phyloP scores from a whole-genome alignment of 2,888 invertebrate species.

The Epinotia ramella region DNA sequence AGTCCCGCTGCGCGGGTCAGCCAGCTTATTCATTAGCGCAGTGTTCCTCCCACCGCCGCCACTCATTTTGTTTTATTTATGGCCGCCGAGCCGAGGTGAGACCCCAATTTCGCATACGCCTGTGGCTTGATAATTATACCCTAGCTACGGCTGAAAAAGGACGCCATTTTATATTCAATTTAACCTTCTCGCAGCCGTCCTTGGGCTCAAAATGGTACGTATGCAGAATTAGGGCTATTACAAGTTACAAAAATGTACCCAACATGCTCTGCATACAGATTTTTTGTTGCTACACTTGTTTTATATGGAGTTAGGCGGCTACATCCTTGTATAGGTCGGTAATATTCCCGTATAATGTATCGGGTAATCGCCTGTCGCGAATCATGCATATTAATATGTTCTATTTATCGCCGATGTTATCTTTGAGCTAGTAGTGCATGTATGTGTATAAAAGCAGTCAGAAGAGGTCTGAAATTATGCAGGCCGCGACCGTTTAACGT shows the following conservation, averaged over 20 bases:
- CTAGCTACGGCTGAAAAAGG: constrained; percentile 76
- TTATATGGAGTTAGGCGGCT: constrained; percentile 21
- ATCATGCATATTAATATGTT: constrained; percentile 62
- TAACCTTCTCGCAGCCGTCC: constrained; percentile 51
- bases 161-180: constrained; percentile 78
- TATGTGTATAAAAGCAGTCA: constrained; percentile 12
- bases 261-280: constrained; percentile 43
- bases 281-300: constrained; percentile 55
- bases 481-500: not conserved
- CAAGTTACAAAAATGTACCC: constrained; percentile 29
- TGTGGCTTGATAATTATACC: constrained; percentile 82
- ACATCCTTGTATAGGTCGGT: constrained; percentile 37
- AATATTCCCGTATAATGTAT: constrained; percentile 44
- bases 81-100: constrained; percentile 79
- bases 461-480: constrained; percentile 16
- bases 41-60: constrained; percentile 78
- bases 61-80: constrained; percentile 83
- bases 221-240: constrained; percentile 44
- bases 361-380: constrained; percentile 62
- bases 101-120: constrained; percentile 84
- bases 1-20: constrained; percentile 51
- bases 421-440: constrained; percentile 47
- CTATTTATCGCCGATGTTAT: constrained; percentile 61
- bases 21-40: constrained; percentile 79
- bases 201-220: constrained; percentile 37